phyloP scores from a whole-genome alignment of 2,888 invertebrate species.

The Notodonta ziczac region DNA sequence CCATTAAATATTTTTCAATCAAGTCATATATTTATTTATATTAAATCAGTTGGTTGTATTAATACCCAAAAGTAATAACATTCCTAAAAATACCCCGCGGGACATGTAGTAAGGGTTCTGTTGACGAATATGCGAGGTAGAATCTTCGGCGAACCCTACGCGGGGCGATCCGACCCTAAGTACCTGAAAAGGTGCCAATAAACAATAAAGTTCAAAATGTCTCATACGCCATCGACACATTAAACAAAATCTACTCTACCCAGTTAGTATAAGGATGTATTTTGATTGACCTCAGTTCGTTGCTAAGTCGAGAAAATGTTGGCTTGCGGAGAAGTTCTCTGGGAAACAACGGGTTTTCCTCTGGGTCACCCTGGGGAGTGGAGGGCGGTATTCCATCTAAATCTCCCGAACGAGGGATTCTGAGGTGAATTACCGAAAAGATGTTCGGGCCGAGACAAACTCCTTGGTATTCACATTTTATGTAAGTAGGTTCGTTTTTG shows the following conservation, averaged over 20 bases:
- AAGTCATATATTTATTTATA: too few relatives aligned
- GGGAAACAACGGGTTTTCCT: constrained; percentile 79
- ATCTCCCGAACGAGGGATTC: constrained; percentile 74
- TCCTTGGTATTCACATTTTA: constrained; percentile 25
- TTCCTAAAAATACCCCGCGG: neutral
- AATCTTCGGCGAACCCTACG: constrained; percentile 63
- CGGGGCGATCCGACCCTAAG: constrained; percentile 69
- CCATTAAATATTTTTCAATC: too few relatives aligned
- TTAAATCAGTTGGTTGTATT: too few relatives aligned
- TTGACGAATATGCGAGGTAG: constrained; percentile 65
- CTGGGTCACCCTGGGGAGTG: constrained; percentile 73
- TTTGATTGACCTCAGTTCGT: constrained; percentile 27
- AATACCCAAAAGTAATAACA: too few relatives aligned
- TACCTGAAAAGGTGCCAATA: constrained; percentile 82
- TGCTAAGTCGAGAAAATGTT: constrained; percentile 40
- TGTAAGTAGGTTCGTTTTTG: constrained; percentile 15
- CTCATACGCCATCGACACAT: constrained; percentile 33
- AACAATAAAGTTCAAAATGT: constrained; percentile 48
- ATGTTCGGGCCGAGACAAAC: constrained; percentile 61
- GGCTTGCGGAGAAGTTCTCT: constrained; percentile 57
- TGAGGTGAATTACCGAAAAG: constrained; percentile 75
- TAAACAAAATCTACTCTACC: constrained; percentile 33
- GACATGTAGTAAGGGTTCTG: constrained; percentile 50
- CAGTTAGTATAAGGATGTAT: constrained; percentile 21
- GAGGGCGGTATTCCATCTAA: constrained; percentile 72